A percentile compares a stretch with the other conserved stretches of the same genome.
Conservation (phyloP, 2,113 vertebrate genomes). For the Mus pahari region DNA sequence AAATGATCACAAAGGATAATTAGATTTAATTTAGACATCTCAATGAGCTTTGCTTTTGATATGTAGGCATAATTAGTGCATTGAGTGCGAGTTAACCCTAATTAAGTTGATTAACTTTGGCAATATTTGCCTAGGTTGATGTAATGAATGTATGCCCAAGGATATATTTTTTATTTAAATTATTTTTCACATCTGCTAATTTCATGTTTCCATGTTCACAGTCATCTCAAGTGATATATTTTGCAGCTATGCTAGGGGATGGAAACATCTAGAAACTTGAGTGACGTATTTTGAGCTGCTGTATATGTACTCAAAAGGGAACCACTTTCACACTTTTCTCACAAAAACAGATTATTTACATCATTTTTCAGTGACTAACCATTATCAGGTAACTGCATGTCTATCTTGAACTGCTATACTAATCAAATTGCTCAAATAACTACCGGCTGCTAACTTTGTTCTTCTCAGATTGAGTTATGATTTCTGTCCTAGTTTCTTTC, state of each 20-base stretch:
- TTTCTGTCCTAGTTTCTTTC: background rate
- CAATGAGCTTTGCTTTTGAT: conserved; percentile 51
- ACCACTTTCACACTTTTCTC: background rate
- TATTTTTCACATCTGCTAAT: conserved; percentile 10
- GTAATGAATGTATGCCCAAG: background rate
- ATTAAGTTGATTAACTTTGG: conserved; percentile 56
- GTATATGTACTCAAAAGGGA: background rate
- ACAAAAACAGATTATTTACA: background rate
- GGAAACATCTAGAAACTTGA: background rate
- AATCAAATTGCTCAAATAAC: background rate
- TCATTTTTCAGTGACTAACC: background rate
- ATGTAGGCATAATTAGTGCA: conserved; percentile 28
- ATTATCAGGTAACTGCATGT: background rate
- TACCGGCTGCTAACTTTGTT: background rate
- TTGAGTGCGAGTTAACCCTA: conserved; percentile 10
- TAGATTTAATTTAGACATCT: conserved; percentile 56
- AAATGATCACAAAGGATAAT: conserved; percentile 27
- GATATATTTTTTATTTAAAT: background rate
- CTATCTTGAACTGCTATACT: background rate
- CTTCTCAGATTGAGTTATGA: background rate
- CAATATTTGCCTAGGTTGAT: conserved; percentile 54
- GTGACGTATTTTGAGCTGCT: background rate
- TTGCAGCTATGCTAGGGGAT: background rate
- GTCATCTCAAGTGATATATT: background rate
- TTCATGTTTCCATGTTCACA: background rate